A percentile compares a stretch with the other conserved stretches of the same genome.
Evolutionary conservation across 2,113 vertebrate genomes (phyloP).

Genomic region (Monarcha castaneiventris): DNA sequence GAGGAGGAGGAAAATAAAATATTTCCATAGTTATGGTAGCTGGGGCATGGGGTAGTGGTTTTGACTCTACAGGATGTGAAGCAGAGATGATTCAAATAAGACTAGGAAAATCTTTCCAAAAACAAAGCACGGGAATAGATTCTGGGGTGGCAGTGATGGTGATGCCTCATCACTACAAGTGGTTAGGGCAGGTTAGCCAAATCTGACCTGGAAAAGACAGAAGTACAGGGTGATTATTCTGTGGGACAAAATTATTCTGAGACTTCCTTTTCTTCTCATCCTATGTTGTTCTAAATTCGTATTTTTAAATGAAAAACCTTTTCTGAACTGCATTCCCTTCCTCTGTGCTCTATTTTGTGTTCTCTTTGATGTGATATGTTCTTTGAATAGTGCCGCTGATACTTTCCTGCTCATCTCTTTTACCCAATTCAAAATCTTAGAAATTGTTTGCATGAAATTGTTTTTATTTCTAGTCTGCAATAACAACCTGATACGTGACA

Average conservation of each 20-base stretch:
- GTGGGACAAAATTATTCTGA: not conserved
- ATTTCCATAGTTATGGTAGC: not conserved
- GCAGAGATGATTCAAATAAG: not conserved
- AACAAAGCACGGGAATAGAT: not conserved
- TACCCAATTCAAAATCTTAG: not conserved
- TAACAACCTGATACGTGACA: not conserved
- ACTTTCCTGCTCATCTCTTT: not conserved
- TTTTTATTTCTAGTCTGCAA: not conserved
- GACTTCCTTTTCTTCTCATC: not conserved
- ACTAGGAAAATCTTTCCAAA: not conserved
- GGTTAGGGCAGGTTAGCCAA: not conserved
- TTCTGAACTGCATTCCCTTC: not conserved
- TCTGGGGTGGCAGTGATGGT: not conserved
- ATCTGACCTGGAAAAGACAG: not conserved
- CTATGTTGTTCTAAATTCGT: not conserved
- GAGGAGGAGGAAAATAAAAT: not conserved
- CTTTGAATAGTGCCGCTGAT: not conserved
- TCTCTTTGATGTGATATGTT: not conserved
- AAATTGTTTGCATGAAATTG: not conserved
- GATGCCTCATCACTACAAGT: not conserved
- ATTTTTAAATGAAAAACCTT: not conserved
- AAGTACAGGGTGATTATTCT: not conserved
- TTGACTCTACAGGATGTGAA: not conserved
- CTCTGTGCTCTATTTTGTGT: not conserved
- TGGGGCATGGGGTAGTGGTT: not conserved